Conservation (phyloP, 2,888 invertebrate genomes). For the Aphidoletes aphidimyza region DNA sequence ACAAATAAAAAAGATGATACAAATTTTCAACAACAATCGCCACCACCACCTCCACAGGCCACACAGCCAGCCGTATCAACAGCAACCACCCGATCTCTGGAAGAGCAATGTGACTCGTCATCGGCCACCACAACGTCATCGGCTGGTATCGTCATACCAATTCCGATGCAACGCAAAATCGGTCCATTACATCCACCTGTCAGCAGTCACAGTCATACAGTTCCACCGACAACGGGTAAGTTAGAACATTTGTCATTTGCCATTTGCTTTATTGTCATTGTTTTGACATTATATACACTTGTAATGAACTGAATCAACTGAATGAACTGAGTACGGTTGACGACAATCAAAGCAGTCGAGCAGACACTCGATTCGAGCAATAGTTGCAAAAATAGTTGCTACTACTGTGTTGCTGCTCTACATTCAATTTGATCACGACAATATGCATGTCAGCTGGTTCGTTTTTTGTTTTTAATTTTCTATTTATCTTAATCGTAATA, state of each 20-base stretch:
- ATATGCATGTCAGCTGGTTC: too few species aligned
- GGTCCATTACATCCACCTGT: slow-evolving; percentile 68
- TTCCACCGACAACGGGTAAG: slow-evolving; percentile 48
- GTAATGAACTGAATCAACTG: too few species aligned
- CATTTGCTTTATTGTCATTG: background rate
- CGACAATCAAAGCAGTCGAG: too few species aligned
- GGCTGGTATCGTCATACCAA: slow-evolving; percentile 64
- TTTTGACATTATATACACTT: background rate
- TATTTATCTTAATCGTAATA: too few species aligned
- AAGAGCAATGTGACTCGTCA: slow-evolving; percentile 71
- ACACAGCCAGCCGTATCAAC: slow-evolving; percentile 63
- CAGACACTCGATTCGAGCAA: too few species aligned
- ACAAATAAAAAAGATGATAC: slow-evolving; percentile 59
- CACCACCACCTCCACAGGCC: slow-evolving; percentile 66
- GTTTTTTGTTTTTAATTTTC: too few species aligned
- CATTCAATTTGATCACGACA: too few species aligned
- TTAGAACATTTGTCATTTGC: background rate
- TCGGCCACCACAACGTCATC: slow-evolving; percentile 72
- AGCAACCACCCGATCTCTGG: slow-evolving; percentile 66
- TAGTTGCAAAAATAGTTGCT: too few species aligned
- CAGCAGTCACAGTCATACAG: slow-evolving; percentile 14
- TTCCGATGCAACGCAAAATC: slow-evolving; percentile 66
- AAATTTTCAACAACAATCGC: slow-evolving; percentile 68
- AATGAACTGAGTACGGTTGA: too few species aligned
- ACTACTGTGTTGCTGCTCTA: too few species aligned